Evolutionary conservation across 1,140 invertebrate species (phyloP).

Genomic region (Monomorium pharaonis): DNA sequence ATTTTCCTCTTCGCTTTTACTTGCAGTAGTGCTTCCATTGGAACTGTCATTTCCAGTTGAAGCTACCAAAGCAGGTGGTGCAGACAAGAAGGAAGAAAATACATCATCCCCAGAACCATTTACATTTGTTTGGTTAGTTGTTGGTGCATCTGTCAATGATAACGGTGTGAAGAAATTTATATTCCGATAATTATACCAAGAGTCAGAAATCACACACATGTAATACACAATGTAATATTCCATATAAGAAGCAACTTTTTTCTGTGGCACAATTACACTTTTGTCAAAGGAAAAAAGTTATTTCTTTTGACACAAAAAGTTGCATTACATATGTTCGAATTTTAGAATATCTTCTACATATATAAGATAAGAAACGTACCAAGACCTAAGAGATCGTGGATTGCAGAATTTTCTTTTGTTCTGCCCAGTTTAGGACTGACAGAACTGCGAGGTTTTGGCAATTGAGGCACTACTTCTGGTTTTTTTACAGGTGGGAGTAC

Average conservation of each 20-base stretch:
- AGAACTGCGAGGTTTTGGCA: slow-evolving; percentile 87
- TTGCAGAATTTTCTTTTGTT: slow-evolving; percentile 82
- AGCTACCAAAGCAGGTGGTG: slow-evolving; percentile 84
- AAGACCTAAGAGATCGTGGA: slow-evolving; percentile 88
- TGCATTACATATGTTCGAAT: neutral
- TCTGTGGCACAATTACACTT: neutral
- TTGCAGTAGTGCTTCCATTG: slow-evolving; percentile 75
- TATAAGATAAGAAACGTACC: slow-evolving; percentile 78
- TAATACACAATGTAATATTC: neutral
- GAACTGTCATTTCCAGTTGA: slow-evolving; percentile 70
- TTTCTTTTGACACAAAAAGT: neutral
- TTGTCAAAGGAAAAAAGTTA: neutral
- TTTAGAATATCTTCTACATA: neutral
- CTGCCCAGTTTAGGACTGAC: slow-evolving; percentile 87
- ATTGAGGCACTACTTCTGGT: slow-evolving; percentile 85
- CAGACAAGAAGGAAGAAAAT: slow-evolving; percentile 92
- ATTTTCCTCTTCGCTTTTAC: slow-evolving; percentile 93
- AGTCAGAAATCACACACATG: neutral
- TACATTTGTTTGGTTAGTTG: slow-evolving; percentile 78
- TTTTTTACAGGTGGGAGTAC: slow-evolving; percentile 81
- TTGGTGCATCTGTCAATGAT: slow-evolving; percentile 80
- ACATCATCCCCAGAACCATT: slow-evolving; percentile 88
- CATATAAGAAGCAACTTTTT: neutral
- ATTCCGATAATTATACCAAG: neutral
- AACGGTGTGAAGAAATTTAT: neutral